These are phyloP conservation scores for Rachycentron canadum DNA, from an alignment of 2,797 vertebrate species.

Conservation along the genomic window DNA sequence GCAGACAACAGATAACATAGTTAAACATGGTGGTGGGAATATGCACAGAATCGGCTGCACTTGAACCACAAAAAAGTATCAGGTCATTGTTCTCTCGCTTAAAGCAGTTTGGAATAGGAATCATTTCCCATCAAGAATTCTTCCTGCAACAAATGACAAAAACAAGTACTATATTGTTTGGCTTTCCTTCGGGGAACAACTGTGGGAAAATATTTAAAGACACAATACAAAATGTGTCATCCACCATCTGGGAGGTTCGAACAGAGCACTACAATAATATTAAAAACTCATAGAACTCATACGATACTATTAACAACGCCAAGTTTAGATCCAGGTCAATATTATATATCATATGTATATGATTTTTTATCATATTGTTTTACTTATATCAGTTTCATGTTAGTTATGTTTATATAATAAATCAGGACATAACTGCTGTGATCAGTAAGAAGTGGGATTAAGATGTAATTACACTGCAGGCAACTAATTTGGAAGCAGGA, in stretches of 20 bases:
- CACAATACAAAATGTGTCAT: not conserved
- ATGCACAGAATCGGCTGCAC: not conserved
- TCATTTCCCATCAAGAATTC: not conserved
- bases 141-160: slow-evolving; percentile 4
- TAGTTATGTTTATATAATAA: not conserved
- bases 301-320: not conserved
- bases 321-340: not conserved
- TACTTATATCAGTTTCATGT: too few species aligned
- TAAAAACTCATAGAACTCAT: not conserved
- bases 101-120: not conserved
- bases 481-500: not conserved
- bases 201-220: not conserved
- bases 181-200: not conserved
- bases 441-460: not conserved
- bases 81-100: not conserved
- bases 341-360: not conserved
- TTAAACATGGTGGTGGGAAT: not conserved
- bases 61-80: not conserved
- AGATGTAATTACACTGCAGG: not conserved
- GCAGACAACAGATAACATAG: not conserved
- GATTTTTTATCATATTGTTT: not conserved
- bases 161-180: not conserved
- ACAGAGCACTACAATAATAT: not conserved
- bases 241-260: not conserved
- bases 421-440: not conserved